phyloP scores from a whole-genome alignment of 2,113 vertebrate genomes.

The Carassius carassius region DNA sequence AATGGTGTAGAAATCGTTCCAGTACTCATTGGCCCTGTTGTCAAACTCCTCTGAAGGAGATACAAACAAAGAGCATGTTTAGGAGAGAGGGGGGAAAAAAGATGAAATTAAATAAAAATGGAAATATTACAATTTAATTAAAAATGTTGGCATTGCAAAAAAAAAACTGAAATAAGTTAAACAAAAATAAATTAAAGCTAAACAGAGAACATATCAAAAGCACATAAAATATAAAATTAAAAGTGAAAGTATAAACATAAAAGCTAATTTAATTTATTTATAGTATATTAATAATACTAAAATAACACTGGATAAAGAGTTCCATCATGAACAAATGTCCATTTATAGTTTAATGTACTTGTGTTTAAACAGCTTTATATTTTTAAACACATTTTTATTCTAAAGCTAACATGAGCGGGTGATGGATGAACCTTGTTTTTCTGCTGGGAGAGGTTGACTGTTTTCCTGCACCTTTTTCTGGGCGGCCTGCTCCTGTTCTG shows the following conservation, averaged over 20 bases:
- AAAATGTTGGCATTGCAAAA: too few species aligned
- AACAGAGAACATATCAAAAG: background rate
- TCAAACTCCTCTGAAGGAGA: slow-evolving; percentile 87
- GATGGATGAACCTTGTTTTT: slow-evolving; percentile 85
- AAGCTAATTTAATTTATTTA: background rate
- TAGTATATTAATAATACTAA: background rate
- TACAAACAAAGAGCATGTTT: background rate
- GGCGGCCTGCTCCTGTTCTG: slow-evolving; percentile 89
- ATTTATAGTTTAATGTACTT: background rate
- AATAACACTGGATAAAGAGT: background rate
- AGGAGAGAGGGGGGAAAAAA: background rate
- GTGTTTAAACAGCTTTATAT: too few species aligned
- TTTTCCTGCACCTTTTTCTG: slow-evolving; percentile 88
- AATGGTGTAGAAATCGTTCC: slow-evolving; percentile 94
- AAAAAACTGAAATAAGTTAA: background rate
- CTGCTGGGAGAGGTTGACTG: slow-evolving; percentile 81
- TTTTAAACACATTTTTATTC: too few species aligned
- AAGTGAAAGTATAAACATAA: background rate
- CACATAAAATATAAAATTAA: too few species aligned
- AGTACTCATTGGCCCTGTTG: slow-evolving; percentile 85
- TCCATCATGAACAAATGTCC: too few species aligned
- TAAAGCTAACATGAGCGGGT: background rate
- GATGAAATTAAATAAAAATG: too few species aligned
- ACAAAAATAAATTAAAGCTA: background rate
- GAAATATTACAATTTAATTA: too few species aligned